Conservation (phyloP, 2,797 vertebrate genomes). For the Limosa lapponica region DNA sequence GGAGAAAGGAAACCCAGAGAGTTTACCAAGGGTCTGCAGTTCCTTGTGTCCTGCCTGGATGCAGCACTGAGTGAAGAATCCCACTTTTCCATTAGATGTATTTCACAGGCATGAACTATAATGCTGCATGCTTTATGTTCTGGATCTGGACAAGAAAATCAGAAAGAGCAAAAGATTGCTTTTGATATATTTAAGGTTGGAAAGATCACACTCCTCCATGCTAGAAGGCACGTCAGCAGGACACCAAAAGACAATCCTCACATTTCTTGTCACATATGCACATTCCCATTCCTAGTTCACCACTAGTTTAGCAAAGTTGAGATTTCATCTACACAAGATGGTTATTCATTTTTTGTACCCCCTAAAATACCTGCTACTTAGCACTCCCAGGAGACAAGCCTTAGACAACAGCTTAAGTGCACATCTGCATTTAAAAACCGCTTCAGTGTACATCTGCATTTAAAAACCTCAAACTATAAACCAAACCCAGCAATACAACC, state of each 20-base stretch:
- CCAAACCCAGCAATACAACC: not conserved
- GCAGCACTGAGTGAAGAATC: not conserved
- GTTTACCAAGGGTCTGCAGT: not conserved
- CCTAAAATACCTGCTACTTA: not conserved
- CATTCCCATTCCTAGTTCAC: not conserved
- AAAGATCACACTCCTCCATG: not conserved
- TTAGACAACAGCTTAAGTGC: not conserved
- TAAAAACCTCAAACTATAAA: not conserved
- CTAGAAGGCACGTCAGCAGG: not conserved
- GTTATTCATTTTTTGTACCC: rapidly evolving
- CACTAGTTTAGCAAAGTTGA: not conserved
- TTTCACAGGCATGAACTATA: not conserved
- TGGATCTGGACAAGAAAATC: not conserved
- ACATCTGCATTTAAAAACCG: not conserved
- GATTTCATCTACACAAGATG: not conserved
- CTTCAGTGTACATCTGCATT: not conserved
- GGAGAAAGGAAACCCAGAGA: not conserved
- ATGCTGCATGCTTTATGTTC: rapidly evolving
- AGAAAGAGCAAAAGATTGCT: not conserved
- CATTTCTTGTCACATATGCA: not conserved
- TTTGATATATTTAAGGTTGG: not conserved
- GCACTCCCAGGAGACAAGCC: not conserved
- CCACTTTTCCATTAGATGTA: not conserved
- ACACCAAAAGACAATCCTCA: not conserved
- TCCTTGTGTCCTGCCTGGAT: not conserved